Evolutionary conservation across 2,888 invertebrate species (phyloP), one percentile per base, ranked within the genome.

Genomic region (Anthoptus insignis): DNA sequence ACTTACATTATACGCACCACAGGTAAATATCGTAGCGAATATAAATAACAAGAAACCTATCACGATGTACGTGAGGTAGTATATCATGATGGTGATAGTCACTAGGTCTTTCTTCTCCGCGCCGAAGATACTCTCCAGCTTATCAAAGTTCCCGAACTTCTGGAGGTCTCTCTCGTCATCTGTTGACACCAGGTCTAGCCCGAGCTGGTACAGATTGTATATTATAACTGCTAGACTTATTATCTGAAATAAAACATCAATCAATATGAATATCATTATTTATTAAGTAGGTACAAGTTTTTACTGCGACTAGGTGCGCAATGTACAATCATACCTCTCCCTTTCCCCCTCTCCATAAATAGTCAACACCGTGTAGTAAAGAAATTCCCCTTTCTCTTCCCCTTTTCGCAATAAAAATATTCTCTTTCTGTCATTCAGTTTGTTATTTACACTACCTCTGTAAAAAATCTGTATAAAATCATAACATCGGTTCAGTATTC

Each of bases 1-100:
- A 71, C 78, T 76, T 74, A 91, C 92, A 83, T 86, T 88, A 74
- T 88, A 87, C 67, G 88, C 89, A 61, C 92, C 92, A 73, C 88
- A 85, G 0, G 88, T 87, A 64, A 87, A 85, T 61, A 90, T 69
- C 3, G 83, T 74, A 47, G 83, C 80, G 67, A 90, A 88, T 4
- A 92, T 66, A 42, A 92, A 84, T 67, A 91, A 67, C 22, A 91
- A 65, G 24, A 88, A 68, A 56, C 82, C 87, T 63, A 92, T 80
- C 2, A 79, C 66, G 1, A 87, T 81, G 61, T 93, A 92, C 11
- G 84, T 80, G 24, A 84, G 63, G 70, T 87, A 87, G 73, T 92
- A 93, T 42, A 85, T 78, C 65, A 88, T 75, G 52, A 84, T 82
- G 27, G 88, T 81, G 13, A 83, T 70, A 6, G 75, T 76, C 57